Base-by-base conservation (phyloP, 1,140 invertebrate species). In the Homarus americanus region DNA sequence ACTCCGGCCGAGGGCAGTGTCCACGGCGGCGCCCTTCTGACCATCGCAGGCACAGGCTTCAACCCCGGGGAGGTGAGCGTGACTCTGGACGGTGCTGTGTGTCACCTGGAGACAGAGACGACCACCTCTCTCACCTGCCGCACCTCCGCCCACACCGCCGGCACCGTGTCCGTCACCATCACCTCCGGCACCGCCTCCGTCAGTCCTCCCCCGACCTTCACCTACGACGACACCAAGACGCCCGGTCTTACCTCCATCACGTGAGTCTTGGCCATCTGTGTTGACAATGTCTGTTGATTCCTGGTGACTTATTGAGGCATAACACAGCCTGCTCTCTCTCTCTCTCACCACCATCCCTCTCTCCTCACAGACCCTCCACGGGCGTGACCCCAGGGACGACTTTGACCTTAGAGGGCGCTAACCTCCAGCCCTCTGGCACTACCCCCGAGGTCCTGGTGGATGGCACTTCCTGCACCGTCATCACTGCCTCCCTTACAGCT, bases 11-110 rank as follows among this genome's bases (percentile, higher is more conserved):
- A 73, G 15, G 87, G 91, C 20, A 90, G 87, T 28, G 32, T 49
- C 63, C 69, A 88, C 72, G 91, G 91, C 9, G 91, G 91, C 3
- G 79, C 73, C 10, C 41, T 75, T 20, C 58, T 91, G 12, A 75
- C 63, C 10, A 76, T 92, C 20, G 17, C n/a, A 0, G 87, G 87
- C n/a, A 41, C 82, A 12, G 82, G 82, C 32, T 85, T 92, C 63
- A 80, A 38, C 15, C 40, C 41, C 20, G 87, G 58, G 1, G 36
- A 91, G 20, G 72, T 79, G 5, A 72, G 40, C 20, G 91, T 92
- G 9, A 66, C 82, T 7, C 20, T 92, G 24, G 85, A 76, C 15
- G 72, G 73, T 0, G n/a, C 20, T 2, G 69, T 49, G 5, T 92
- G 91, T 76, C 3, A 28, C 1, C 9, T 92, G 32, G 36, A 20